A percentile compares a stretch with the other conserved stretches of the same genome.
Conservation (phyloP, 2,888 invertebrate species). For the Sialis fuliginosa region DNA sequence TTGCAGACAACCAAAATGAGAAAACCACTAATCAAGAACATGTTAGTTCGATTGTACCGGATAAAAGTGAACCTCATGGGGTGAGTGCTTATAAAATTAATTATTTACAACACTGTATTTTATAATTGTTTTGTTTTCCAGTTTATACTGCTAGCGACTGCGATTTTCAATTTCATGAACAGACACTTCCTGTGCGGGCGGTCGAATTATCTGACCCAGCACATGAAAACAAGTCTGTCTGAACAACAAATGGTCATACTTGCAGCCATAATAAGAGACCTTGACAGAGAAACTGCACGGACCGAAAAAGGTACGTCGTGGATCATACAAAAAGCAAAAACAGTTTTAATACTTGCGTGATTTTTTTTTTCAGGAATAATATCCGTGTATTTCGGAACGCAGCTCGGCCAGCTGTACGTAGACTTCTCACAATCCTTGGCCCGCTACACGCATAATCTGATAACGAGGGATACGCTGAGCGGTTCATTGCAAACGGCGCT, state of each 20-base stretch:
- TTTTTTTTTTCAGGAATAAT: conserved; percentile 38
- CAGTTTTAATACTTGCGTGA: neutral
- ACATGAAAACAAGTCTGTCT: conserved; percentile 52
- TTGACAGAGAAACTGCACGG: conserved; percentile 76
- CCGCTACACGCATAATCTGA: conserved; percentile 61
- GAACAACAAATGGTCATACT: conserved; percentile 81
- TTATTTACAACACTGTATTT: neutral
- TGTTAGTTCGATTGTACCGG: conserved; percentile 43
- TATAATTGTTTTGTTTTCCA: conserved; percentile 20
- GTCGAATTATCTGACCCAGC: conserved; percentile 45
- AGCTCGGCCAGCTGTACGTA: conserved; percentile 50
- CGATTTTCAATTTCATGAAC: conserved; percentile 73
- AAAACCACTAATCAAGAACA: conserved; percentile 29
- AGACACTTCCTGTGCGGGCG: conserved; percentile 60
- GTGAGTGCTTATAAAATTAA: conserved; percentile 19
- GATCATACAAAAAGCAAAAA: neutral
- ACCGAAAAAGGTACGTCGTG: conserved; percentile 46
- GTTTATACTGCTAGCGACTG: conserved; percentile 75
- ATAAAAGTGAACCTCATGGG: conserved; percentile 61
- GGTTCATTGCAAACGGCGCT: conserved; percentile 52
- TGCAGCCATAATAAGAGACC: conserved; percentile 74
- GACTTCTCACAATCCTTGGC: conserved; percentile 64
- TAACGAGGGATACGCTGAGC: conserved; percentile 49
- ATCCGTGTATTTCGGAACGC: conserved; percentile 53
- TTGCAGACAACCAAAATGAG: conserved; percentile 29